Evolutionary conservation across 1,140 invertebrate genomes (phyloP), one percentile per base, ranked within the genome.

Genomic region (Nomia melanderi): DNA sequence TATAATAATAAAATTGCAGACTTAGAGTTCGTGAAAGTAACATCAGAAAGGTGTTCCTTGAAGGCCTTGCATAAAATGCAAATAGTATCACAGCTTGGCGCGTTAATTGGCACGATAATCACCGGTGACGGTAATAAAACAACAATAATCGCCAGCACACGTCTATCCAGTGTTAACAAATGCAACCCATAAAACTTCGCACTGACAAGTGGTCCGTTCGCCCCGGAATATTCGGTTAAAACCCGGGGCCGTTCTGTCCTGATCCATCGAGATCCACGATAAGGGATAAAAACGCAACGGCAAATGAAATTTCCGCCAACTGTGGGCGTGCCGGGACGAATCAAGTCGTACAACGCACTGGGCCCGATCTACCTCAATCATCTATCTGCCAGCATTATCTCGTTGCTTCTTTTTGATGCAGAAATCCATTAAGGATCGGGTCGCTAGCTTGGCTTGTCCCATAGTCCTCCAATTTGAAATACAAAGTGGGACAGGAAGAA

Each of bases 221-320:
- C 54, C 14, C 9, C 36, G 53, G n/a, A 44, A 39, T 57, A 27
- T 44, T 33, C 47, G 20, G 9, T n/a, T 12, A 25, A 53, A 53
- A 23, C 2, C n/a, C 36, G 14, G n/a, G 33, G 54, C 36, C 72
- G 23, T 64, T 65, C 47, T 53, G 71, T 31, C 31, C 27, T 60
- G 53, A 57, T 29, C 14, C 60, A 64, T 63, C 56, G 60, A 50
- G 73, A 76, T 76, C 44, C 23, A 6, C 12, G 73, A 69, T 69
- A 76, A 76, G 25, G 12, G 8, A 41, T 31, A 76, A 75, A 76
- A 59, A 76, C 54, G 65, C 41, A 36, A 36, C 3, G 23, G 73
- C 73, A 77, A 77, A 77, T 77, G 75, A 77, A 77, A 77, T 77
- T 71, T 77, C 75, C 36, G 67, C 29, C 75, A 70, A 71, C 50